Evolutionary conservation across 2,888 invertebrate genomes (phyloP).

Genomic region (Gortyna flavago): DNA sequence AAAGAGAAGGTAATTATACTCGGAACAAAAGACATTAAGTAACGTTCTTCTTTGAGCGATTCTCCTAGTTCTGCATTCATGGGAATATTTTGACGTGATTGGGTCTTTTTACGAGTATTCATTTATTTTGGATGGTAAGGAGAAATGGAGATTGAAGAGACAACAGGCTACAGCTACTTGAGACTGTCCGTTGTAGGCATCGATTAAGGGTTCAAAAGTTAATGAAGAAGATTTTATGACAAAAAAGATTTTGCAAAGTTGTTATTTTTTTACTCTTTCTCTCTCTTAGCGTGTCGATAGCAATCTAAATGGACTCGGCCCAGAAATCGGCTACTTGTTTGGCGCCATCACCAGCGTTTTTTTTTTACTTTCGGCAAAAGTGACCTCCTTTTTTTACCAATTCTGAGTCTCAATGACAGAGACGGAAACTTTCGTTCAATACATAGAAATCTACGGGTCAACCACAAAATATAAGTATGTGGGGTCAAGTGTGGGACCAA

Average conservation of each 20-base stretch:
- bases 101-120: constrained; percentile 1
- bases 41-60: constrained; percentile 2
- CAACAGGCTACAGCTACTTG: neutral
- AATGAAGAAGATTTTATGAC: too few relatives aligned
- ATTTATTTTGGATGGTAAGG: neutral
- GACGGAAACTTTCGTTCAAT: neutral
- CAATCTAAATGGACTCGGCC: too few relatives aligned
- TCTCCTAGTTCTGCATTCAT: constrained; percentile 19
- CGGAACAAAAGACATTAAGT: constrained; percentile 40
- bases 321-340: too few relatives aligned
- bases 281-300: too few relatives aligned
- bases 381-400: neutral
- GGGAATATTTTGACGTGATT: constrained; percentile 18
- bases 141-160: neutral
- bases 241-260: too few relatives aligned
- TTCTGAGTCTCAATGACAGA: neutral
- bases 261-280: too few relatives aligned
- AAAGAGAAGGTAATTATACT: constrained; percentile 39
- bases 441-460: neutral
- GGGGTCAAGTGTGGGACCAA: too few relatives aligned
- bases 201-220: neutral
- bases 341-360: too few relatives aligned
- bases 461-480: too few relatives aligned
- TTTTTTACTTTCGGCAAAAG: neutral
- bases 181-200: neutral